These are phyloP conservation scores for Drosophila tripunctata DNA, from an alignment of 2,888 invertebrate genomes.

Conservation along the genomic window DNA sequence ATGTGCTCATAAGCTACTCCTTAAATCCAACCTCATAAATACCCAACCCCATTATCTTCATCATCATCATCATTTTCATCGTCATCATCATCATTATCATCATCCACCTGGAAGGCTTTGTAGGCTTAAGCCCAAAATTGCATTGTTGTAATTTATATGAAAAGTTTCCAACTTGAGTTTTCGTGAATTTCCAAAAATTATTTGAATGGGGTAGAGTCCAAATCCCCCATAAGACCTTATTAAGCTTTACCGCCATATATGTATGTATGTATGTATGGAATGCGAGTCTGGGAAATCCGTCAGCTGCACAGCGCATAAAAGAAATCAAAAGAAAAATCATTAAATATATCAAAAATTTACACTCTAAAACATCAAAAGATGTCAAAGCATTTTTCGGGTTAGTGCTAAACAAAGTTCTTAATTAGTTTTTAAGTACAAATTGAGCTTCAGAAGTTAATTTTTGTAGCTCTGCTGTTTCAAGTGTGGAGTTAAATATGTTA, in stretches of 20 bases:
- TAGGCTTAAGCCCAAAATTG: constrained; percentile 49
- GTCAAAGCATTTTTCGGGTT: no score
- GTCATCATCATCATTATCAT: neutral
- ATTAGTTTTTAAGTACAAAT: no score
- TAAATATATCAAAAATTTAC: no score
- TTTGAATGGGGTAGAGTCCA: constrained; percentile 6
- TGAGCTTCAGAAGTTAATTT: no score
- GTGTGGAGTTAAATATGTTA: no score
- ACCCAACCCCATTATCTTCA: no score
- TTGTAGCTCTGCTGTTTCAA: no score
- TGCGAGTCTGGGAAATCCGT: constrained; percentile 9
- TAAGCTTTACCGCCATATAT: constrained; percentile 4
- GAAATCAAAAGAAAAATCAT: no score
- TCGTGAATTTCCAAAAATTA: constrained; percentile 16
- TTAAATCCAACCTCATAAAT: constrained; percentile 1
- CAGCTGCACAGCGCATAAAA: constrained; percentile 17
- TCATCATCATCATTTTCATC: neutral
- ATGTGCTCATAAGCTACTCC: constrained; percentile 37
- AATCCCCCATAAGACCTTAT: constrained; percentile 11
- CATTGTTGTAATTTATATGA: constrained; percentile 74
- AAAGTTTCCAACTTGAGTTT: constrained; percentile 58
- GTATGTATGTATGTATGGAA: no score
- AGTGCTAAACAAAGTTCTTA: no score
- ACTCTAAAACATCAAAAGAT: no score
- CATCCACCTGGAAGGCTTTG: constrained; percentile 28